These are phyloP conservation scores for Drosophila planitibia DNA, from an alignment of 2,888 invertebrate species.

Conservation along the genomic window DNA sequence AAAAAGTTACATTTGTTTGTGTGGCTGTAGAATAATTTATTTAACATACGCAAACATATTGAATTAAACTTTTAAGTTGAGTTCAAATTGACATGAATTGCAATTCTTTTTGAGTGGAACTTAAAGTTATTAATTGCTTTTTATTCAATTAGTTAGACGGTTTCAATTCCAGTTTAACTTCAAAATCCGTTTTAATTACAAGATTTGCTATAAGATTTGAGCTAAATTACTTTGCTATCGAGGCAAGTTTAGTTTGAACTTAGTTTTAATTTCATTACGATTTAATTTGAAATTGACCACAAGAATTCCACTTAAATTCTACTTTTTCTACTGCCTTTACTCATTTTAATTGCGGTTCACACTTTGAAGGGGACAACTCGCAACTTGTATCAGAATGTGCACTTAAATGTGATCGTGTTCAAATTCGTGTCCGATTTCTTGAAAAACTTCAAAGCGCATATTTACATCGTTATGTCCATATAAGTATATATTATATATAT, in stretches of 20 bases:
- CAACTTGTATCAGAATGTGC: slow-evolving; percentile 5
- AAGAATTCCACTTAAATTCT: slow-evolving; percentile 3
- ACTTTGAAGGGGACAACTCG: background rate
- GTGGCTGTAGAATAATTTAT: background rate
- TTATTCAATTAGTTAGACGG: background rate
- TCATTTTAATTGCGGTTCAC: background rate
- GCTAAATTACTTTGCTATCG: background rate
- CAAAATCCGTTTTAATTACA: background rate
- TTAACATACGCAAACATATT: slow-evolving; percentile 1
- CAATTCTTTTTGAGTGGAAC: background rate
- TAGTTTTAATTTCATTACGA: background rate
- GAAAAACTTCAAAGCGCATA: slow-evolving; percentile 6
- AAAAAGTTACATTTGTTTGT: background rate
- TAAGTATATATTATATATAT: slow-evolving; percentile 6
- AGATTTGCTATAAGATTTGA: background rate
- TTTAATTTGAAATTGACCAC: background rate
- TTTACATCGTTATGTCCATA: slow-evolving; percentile 10
- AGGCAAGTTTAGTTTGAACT: background rate
- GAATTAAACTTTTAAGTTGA: background rate
- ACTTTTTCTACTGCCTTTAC: background rate
- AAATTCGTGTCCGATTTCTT: slow-evolving; percentile 25
- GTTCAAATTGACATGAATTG: background rate
- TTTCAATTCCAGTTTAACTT: background rate
- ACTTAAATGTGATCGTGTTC: slow-evolving; percentile 17
- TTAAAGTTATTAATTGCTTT: background rate